Evolutionary conservation across 2,888 invertebrate genomes (phyloP), one percentile per base, ranked within the genome.

Genomic region (Pseudeuparius sepicola): DNA sequence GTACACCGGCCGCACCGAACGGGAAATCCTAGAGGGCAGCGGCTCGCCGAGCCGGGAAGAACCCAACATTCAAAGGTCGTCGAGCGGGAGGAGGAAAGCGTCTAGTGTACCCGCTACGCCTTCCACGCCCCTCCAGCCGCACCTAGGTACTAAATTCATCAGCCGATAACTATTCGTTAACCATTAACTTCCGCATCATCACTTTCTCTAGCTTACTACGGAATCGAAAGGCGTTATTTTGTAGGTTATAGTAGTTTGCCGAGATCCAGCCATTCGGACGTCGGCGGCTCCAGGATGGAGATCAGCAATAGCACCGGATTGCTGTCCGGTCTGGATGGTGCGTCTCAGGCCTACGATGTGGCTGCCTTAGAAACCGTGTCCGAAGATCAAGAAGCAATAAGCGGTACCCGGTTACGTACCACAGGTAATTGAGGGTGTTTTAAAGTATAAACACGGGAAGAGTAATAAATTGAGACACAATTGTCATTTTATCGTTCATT

Each of bases 1-100:
- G 53, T 93, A 93, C 65, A 78, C 84, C 11, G 93, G 93, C 1
- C 73, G 92, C 49, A 92, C 92, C 28, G 92, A 93, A 65, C 73
- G 81, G 26, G 93, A 93, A 67, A 88, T 93, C 41, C 67, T 90
- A 38, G 86, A 86, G 59, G 80, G 89, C 52, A 75, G 77, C 51
- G 79, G 78, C 57, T 74, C 71, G 46, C 70, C 75, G 52, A 65
- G 73, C 57, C 63, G 69, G 37, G 73, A 73, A 49, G 73, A 74
- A 57, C 71, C 71, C 9, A 56, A 45, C 31, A 57, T 60, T 36
- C 57, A 59, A 45, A 54, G 60, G 50, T 67, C 74, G 41, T 70
- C 72, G 33, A 71, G 73, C 52, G 65, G 76, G 23, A 59, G 63
- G 58, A 70, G 85, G 51, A 86, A 86, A 68, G 85, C 87, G 9